Conservation (phyloP, 2,797 vertebrate species). For the Neosalanx taihuensis region DNA sequence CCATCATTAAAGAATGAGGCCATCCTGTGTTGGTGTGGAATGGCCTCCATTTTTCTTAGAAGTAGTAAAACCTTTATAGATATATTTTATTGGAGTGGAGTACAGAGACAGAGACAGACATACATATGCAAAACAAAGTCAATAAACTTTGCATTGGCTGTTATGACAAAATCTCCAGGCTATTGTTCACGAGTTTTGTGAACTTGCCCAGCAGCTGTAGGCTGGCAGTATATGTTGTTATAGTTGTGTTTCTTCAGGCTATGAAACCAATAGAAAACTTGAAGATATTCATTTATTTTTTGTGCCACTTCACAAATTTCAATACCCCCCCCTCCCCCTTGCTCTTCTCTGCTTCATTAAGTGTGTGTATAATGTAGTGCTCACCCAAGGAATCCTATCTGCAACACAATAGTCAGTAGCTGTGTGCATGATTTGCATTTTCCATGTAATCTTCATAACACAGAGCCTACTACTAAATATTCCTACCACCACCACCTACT, state of each 20-base stretch:
- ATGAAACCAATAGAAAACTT: conserved; percentile 2
- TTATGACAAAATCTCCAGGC: neutral
- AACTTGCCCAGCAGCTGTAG: too few species aligned
- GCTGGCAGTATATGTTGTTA: neutral
- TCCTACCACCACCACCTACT: neutral
- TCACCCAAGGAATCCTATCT: conserved; percentile 6
- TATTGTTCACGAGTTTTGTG: neutral
- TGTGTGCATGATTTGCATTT: conserved; percentile 1
- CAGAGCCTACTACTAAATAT: conserved; percentile 8
- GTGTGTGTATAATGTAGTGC: conserved; percentile 7
- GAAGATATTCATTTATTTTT: neutral
- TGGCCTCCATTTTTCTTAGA: neutral
- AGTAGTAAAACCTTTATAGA: neutral
- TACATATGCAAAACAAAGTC: too few species aligned
- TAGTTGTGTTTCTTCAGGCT: neutral
- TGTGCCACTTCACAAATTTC: neutral
- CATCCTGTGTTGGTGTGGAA: neutral
- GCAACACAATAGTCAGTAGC: neutral
- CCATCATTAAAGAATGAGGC: neutral
- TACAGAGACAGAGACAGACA: too few species aligned
- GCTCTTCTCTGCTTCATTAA: neutral
- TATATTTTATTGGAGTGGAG: too few species aligned
- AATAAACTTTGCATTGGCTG: too few species aligned
- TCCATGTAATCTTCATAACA: conserved; percentile 10
- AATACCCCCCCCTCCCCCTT: neutral